Conservation (phyloP, 2,797 vertebrate genomes). For the Diplodus sargus region DNA sequence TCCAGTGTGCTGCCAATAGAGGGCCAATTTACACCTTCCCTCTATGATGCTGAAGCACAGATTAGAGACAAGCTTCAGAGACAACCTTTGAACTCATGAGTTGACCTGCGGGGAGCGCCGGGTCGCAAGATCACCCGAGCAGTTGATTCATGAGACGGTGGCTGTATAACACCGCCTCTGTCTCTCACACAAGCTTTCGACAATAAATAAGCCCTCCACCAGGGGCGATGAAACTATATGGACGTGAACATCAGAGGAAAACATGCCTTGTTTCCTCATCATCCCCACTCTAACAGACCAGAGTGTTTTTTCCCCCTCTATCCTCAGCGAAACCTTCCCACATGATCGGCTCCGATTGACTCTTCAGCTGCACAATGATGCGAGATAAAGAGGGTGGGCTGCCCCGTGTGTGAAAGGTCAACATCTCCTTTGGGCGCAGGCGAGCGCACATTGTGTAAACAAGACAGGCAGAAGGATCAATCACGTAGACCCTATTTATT, state of each 20-base stretch:
- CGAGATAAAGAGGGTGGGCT: conserved; percentile 72
- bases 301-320: conserved; percentile 28
- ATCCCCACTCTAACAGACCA: conserved; percentile 13
- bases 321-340: conserved; percentile 36
- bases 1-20: conserved; percentile 22
- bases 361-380: conserved; percentile 67
- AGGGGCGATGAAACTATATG: conserved; percentile 70
- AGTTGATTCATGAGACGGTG: conserved; percentile 67
- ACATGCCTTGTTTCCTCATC: conserved; percentile 42
- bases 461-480: conserved; percentile 71
- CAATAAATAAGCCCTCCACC: conserved; percentile 67
- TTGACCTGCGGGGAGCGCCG: conserved; percentile 35
- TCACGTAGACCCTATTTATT: conserved; percentile 59
- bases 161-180: conserved; percentile 60
- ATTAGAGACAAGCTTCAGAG: conserved; percentile 54
- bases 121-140: conserved; percentile 69
- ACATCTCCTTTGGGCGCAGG: conserved; percentile 62
- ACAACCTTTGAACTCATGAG: conserved; percentile 66
- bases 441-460: conserved; percentile 70
- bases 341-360: conserved; percentile 61
- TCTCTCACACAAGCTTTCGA: conserved; percentile 45
- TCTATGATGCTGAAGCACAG: conserved; percentile 23
- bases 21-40: conserved; percentile 57
- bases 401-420: conserved; percentile 78
- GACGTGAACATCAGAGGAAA: conserved; percentile 69